phyloP scores from a whole-genome alignment of 2,888 invertebrate genomes.

The Agrochola macilenta region DNA sequence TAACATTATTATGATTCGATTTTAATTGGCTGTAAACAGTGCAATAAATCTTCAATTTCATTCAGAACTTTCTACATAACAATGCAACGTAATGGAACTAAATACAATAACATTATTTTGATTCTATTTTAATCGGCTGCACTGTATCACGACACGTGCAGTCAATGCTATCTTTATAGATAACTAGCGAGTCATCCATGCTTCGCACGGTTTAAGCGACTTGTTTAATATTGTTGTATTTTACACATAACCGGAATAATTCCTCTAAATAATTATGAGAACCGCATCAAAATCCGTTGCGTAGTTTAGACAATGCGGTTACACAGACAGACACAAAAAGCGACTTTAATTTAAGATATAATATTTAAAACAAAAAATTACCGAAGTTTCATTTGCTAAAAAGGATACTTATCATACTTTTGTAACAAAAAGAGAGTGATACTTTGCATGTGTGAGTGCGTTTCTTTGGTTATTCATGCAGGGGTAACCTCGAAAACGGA shows the following conservation, averaged over 20 bases:
- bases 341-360: no score
- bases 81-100: neutral
- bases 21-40: neutral
- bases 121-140: slow-evolving; percentile 3
- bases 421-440: slow-evolving; percentile 19
- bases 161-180: slow-evolving; percentile 12
- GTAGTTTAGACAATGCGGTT: no score
- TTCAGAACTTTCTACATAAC: slow-evolving; percentile 8
- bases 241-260: no score
- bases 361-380: slow-evolving; percentile 20
- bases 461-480: slow-evolving; percentile 32
- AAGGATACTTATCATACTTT: neutral
- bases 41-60: slow-evolving; percentile 1
- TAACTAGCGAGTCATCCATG: no score
- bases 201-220: no score
- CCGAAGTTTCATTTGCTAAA: neutral
- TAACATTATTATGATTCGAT: neutral
- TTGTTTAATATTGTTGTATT: no score
- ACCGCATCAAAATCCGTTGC: no score
- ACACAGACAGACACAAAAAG: no score
- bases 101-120: slow-evolving; percentile 9
- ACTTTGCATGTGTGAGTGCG: slow-evolving; percentile 2
- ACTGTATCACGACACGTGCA: slow-evolving; percentile 1
- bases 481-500: slow-evolving; percentile 32
- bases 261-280: no score